phyloP scores from a whole-genome alignment of 1,140 invertebrate species.

The Cotesia vestalis region DNA sequence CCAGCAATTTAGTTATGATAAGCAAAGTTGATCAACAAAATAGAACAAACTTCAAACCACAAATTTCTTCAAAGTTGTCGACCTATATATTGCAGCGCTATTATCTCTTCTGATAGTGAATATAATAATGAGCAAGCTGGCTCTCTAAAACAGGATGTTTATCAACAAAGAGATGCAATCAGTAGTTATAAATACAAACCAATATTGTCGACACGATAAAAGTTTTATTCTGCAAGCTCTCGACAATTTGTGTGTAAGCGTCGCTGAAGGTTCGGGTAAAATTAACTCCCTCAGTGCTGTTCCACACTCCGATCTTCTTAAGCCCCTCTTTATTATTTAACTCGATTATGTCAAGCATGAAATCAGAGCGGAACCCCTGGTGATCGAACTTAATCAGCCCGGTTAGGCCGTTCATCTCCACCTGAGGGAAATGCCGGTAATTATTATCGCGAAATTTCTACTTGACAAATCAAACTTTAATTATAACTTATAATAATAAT shows the following conservation, averaged over 20 bases:
- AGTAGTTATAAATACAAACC: slow-evolving; percentile 69
- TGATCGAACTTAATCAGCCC: slow-evolving; percentile 95
- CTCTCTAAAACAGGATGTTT: not conserved
- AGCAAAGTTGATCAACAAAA: no score
- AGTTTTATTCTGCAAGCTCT: slow-evolving; percentile 91
- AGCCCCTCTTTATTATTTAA: slow-evolving; percentile 80
- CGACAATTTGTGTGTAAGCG: slow-evolving; percentile 83
- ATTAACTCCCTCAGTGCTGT: slow-evolving; percentile 86
- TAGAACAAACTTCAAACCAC: no score
- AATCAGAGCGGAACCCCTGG: slow-evolving; percentile 90
- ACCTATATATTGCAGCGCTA: no score
- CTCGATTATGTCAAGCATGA: slow-evolving; percentile 90
- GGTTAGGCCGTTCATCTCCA: slow-evolving; percentile 90
- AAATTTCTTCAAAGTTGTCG: no score
- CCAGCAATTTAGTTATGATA: no score
- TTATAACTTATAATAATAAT: no score
- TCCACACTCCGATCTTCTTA: slow-evolving; percentile 89
- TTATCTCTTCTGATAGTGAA: no score
- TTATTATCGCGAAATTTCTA: not conserved
- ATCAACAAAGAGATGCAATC: slow-evolving; percentile 22
- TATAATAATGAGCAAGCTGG: not conserved
- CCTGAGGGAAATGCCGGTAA: slow-evolving; percentile 66
- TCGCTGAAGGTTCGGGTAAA: slow-evolving; percentile 88
- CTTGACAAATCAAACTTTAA: not conserved
- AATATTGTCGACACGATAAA: slow-evolving; percentile 90